Evolutionary conservation across 2,113 vertebrate genomes (phyloP).

Genomic region (Chaetops frenatus): DNA sequence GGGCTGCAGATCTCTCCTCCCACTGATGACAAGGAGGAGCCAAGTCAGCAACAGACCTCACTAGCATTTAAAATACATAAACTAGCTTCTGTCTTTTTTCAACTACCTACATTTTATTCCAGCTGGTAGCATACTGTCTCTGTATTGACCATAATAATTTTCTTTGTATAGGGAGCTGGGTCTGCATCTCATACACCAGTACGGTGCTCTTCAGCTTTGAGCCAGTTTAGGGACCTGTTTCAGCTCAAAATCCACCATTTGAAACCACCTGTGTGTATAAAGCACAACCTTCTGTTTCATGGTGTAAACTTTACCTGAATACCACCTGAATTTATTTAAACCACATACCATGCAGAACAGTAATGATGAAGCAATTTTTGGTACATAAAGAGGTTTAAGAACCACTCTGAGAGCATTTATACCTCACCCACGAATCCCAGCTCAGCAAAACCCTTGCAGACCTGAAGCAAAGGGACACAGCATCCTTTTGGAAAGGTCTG

Average conservation of each 20-base stretch:
- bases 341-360: background rate
- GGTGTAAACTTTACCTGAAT: background rate
- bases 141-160: rapidly evolving
- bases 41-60: background rate
- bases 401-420: background rate
- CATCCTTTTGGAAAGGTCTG: background rate
- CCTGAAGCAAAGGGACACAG: background rate
- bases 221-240: background rate
- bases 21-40: background rate
- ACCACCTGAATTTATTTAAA: background rate
- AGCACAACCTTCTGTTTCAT: background rate
- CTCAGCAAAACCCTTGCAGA: background rate
- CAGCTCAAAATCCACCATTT: background rate
- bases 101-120: background rate
- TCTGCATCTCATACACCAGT: background rate
- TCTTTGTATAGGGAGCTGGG: background rate
- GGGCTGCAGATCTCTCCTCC: background rate
- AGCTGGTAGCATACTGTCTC: background rate
- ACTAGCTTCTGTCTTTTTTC: background rate
- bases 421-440: background rate
- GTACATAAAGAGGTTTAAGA: background rate
- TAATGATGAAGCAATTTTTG: background rate
- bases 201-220: background rate
- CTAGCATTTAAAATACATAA: background rate
- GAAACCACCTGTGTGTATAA: background rate